Base-by-base conservation (phyloP, 2,797 vertebrate species). In the Lutjanus campechanus region DNA sequence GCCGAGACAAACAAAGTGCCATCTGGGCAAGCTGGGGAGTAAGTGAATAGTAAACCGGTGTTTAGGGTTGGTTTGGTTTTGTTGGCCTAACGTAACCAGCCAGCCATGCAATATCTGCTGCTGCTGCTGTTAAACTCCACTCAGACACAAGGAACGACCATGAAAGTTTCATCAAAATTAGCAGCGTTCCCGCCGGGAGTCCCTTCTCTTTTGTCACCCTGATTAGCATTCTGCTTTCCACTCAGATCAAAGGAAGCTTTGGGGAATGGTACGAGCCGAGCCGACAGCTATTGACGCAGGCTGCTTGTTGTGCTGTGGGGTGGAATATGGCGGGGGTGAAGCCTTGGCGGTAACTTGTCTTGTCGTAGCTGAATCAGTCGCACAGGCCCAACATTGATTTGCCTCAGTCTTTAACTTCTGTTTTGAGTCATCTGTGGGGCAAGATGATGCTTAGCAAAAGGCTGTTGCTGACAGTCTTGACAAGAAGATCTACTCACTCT, bases 1-100 rank as follows among this genome's bases (percentile, higher is more conserved):
- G 11, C 40, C 5, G 72, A 90, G 85, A 93, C 83, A 89, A 90
- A 94, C 90, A 89, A 41, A 76, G 92, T 91, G 89, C 79, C 81
- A 90, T 88, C 91, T 88, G 90, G 90, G 70, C 17, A 17, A 67
- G 44, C 41, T 16, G 22, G 49, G 49, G 62, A 63, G 60, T 25
- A 41, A 58, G 46, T 25, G 40, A 46, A 55, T 25, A 4, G 41
- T 22, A 44, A 56, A 56, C 29, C 22, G 20, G 56, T 63, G 19
- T 41, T 63, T 41, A 19, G 47, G 11, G 15, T 12, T 50, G 29
- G 19, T 69, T 65, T 53, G 29, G 25, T 69, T 66, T 47, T 51
- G 40, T 19, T 53, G 49, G 50, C 7, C 11, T 59, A 44, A 60
- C 66, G 70, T 16, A 22, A n/a, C 25, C 41, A 53, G 20, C 55